A percentile compares a stretch with the other conserved stretches of the same genome.
These are phyloP conservation scores for Macaria liturata DNA, from an alignment of 2,888 invertebrate species.

Conservation along the genomic window DNA sequence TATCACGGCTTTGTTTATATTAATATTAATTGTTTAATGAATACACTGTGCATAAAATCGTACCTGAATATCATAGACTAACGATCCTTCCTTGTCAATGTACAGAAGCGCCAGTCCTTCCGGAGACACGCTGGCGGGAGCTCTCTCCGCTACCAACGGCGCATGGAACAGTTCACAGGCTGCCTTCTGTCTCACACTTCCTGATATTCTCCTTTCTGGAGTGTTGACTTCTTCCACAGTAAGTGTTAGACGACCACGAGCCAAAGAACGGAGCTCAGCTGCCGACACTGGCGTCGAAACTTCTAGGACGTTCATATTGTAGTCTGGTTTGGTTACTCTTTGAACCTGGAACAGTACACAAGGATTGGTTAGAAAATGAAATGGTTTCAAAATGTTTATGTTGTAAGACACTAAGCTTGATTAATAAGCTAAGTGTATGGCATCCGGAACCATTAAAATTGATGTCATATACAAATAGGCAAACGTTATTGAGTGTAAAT, in stretches of 20 bases:
- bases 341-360: constrained; percentile 73
- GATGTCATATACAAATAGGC: too few relatives aligned
- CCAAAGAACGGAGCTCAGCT: constrained; percentile 89
- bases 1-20: too few relatives aligned
- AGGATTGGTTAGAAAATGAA: too few relatives aligned
- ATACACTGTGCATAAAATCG: constrained; percentile 4
- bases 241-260: constrained; percentile 89
- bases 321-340: constrained; percentile 87
- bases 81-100: constrained; percentile 89
- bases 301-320: constrained; percentile 90
- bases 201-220: constrained; percentile 86
- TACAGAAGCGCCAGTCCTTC: constrained; percentile 91
- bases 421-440: too few relatives aligned
- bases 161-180: constrained; percentile 93
- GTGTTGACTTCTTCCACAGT: constrained; percentile 87
- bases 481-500: too few relatives aligned
- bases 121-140: constrained; percentile 71
- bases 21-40: too few relatives aligned
- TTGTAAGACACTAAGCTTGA: too few relatives aligned
- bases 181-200: constrained; percentile 88
- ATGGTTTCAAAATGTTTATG: too few relatives aligned
- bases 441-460: too few relatives aligned
- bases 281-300: constrained; percentile 90
- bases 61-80: constrained; percentile 89
- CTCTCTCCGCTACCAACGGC: constrained; percentile 82